Base-by-base conservation (phyloP, 1,140 invertebrate genomes). In the Drosophila baimaii region DNA sequence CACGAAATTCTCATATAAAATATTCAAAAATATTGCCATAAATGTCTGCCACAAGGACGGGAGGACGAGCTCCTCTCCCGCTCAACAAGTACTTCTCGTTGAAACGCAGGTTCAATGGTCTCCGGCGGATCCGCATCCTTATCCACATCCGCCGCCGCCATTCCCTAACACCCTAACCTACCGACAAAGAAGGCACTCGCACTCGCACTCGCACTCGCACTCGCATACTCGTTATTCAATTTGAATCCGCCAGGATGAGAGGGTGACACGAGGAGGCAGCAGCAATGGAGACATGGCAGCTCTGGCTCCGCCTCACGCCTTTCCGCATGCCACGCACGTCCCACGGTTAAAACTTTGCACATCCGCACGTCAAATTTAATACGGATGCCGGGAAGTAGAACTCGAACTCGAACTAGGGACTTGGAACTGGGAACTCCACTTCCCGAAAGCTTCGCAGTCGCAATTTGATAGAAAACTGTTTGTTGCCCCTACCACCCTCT, bases 301-400 rank as follows among this genome's bases (percentile, higher is more conserved):
- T 47, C 19, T 27, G 19, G 49, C 64, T 57, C 41, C 68, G 41
- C 33, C 43, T 31, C 49, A n/a, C 35, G 66, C 68, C 69, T 15
- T 58, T 58, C 41, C 52, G 57, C 39, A 78, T 78, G 74, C 76
- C 66, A 78, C 57, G 65, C 76, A 78, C 76, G 76, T 78, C 43
- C 37, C 76, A 77, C 59, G 75, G 75, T 70, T 77, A 77, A 77
- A 77, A 77, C 75, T 77, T 77, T 70, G 75, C 75, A 77, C 75
- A 77, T 77, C 75, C 74, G 74, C 74, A 77, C 56, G 65, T 77
- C 65, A 77, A 77, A 69, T 74, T 69, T 79, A 77, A 77, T 77
- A 69, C 74, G 74, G 51, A 63, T 74, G 71, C 39, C 25, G 47
- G 70, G 17, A 55, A 55, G 37, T 33, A 21, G 64, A 56, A 37